These are phyloP conservation scores for Spilarctia lutea DNA, from an alignment of 2,888 invertebrate genomes.

Conservation along the genomic window DNA sequence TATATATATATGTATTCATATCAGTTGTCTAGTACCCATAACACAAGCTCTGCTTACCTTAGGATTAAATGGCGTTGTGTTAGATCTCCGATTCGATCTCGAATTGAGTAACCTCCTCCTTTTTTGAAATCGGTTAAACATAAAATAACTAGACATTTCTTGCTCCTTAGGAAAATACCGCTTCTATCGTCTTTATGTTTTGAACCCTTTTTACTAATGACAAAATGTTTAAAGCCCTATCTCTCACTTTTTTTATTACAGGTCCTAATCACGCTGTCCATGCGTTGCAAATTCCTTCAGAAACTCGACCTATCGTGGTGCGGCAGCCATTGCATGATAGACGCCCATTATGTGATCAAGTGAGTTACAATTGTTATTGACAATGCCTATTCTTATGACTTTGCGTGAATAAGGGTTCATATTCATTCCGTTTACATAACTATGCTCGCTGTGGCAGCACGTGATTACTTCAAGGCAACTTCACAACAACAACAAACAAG, in stretches of 20 bases:
- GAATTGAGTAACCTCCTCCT: no score
- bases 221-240: neutral
- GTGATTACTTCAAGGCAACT: neutral
- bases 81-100: no score
- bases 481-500: no score
- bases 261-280: constrained; percentile 74
- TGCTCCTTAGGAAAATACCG: neutral
- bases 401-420: neutral
- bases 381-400: constrained; percentile 16
- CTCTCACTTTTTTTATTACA: constrained; percentile 47
- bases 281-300: constrained; percentile 89
- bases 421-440: neutral
- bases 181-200: neutral
- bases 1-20: no score
- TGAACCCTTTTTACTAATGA: neutral
- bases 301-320: constrained; percentile 96
- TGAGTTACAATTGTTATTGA: constrained; percentile 57
- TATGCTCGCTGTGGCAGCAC: neutral
- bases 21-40: no score
- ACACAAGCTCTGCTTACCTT: no score
- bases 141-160: neutral
- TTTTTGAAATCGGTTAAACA: no score
- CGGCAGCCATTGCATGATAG: constrained; percentile 87
- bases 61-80: no score
- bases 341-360: constrained; percentile 72